Evolutionary conservation across 92 coral and sea anemone species (phyloP).

Genomic region (Epizoanthus ramosus): DNA sequence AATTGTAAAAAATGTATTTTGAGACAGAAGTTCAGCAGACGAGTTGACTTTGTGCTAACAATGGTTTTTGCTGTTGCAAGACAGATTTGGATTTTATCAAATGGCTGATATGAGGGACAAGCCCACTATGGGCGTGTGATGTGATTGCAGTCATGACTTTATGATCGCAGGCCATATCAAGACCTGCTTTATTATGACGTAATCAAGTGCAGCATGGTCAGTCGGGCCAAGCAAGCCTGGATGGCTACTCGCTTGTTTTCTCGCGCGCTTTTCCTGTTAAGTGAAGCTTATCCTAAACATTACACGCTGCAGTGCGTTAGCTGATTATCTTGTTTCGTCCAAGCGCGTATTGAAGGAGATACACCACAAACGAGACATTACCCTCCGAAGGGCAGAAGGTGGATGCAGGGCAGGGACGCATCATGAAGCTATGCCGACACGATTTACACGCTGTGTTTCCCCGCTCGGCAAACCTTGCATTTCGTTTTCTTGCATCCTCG

Average conservation of each 20-base stretch:
- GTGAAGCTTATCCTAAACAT: conserved; percentile 9
- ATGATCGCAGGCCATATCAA: conserved; percentile 37
- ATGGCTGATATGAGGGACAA: conserved; percentile 13
- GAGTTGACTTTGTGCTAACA: background rate
- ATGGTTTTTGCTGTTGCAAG: background rate
- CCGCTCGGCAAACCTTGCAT: conserved; percentile 14
- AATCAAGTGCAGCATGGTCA: conserved; percentile 13
- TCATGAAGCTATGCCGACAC: conserved; percentile 49
- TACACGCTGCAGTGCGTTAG: conserved; percentile 28
- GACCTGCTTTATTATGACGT: conserved; percentile 47
- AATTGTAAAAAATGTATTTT: background rate
- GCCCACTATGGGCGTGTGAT: conserved; percentile 26
- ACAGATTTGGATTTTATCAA: conserved; percentile 41
- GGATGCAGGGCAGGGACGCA: conserved; percentile 24
- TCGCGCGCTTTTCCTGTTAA: conserved; percentile 12
- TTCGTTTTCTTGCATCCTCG: background rate
- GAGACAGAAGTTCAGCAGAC: too few species aligned
- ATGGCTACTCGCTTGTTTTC: conserved; percentile 3
- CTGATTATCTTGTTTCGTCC: conserved; percentile 4
- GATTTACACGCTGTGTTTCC: conserved; percentile 35
- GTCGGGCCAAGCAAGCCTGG: conserved; percentile 7
- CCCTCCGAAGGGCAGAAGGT: background rate
- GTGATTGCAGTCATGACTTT: conserved; percentile 38
- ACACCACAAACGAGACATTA: conserved; percentile 6
- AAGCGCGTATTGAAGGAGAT: conserved; percentile 11